These are phyloP conservation scores for Copsychus sechellarum DNA, from an alignment of 2,113 vertebrate species.

Conservation along the genomic window DNA sequence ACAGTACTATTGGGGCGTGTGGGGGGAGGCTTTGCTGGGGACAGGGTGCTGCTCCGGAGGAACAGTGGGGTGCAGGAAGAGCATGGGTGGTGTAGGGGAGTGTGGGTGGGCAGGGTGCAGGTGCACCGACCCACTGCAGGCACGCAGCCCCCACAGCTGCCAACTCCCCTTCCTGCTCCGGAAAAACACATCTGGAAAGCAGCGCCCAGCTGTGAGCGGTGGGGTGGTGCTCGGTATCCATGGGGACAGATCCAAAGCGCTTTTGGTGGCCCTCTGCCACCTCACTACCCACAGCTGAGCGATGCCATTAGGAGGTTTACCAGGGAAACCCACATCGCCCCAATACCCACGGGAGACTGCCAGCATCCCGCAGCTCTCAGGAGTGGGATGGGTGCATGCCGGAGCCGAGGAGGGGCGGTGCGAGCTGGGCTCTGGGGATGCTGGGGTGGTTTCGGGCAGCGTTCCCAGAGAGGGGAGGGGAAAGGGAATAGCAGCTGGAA, in stretches of 20 bases:
- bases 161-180: background rate
- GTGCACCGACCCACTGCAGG: background rate
- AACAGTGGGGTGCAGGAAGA: background rate
- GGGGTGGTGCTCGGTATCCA: background rate
- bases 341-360: background rate
- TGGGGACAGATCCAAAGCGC: background rate
- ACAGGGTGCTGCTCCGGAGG: background rate
- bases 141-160: fast-evolving
- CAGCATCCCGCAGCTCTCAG: background rate
- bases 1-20: background rate
- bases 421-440: background rate
- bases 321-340: background rate
- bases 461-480: background rate
- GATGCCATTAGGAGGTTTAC: background rate
- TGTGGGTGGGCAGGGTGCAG: background rate
- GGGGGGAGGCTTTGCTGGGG: background rate
- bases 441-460: background rate
- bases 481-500: background rate
- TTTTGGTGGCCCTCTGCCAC: background rate
- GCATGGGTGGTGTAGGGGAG: background rate
- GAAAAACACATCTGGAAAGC: slow-evolving; percentile 13
- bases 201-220: background rate
- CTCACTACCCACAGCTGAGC: background rate
- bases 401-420: background rate
- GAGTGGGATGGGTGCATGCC: background rate